phyloP scores from a whole-genome alignment of 2,113 vertebrate genomes.

The Phalacrocorax carbo region DNA sequence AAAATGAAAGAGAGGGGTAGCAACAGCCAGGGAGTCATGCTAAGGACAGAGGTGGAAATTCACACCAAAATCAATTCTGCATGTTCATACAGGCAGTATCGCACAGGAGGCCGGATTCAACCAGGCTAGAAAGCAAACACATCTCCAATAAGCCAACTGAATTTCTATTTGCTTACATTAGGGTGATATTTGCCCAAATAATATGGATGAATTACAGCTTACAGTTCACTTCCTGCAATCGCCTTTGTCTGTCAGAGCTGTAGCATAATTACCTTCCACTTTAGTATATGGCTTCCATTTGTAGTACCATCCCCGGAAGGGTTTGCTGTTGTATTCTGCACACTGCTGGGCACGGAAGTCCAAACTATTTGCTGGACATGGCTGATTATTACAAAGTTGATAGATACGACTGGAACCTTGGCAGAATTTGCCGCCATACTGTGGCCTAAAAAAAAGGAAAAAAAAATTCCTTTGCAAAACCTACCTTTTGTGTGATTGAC shows the following conservation, averaged over 20 bases:
- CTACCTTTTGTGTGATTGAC: neutral
- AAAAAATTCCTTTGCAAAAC: neutral
- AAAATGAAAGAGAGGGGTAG: neutral
- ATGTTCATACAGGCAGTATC: neutral
- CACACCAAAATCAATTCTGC: neutral
- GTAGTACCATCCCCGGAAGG: constrained; percentile 98
- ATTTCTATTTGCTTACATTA: neutral
- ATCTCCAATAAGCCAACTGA: neutral
- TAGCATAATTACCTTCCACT: constrained; percentile 85
- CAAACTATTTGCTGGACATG: constrained; percentile 74
- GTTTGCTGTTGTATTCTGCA: constrained; percentile 95
- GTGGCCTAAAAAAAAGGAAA: constrained; percentile 77
- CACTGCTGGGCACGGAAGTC: constrained; percentile 95
- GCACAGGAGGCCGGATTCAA: neutral
- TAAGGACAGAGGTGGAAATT: neutral
- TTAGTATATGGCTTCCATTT: constrained; percentile 98
- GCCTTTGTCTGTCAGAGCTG: neutral
- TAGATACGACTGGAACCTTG: constrained; percentile 85
- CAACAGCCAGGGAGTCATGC: neutral
- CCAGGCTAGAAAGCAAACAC: neutral
- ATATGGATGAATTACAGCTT: neutral
- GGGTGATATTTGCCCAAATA: neutral
- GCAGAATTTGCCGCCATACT: constrained; percentile 93
- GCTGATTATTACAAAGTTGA: constrained; percentile 85
- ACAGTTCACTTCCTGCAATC: neutral